Base-by-base conservation (phyloP, 2,113 vertebrate species). In the Oreochromis spilurus region DNA sequence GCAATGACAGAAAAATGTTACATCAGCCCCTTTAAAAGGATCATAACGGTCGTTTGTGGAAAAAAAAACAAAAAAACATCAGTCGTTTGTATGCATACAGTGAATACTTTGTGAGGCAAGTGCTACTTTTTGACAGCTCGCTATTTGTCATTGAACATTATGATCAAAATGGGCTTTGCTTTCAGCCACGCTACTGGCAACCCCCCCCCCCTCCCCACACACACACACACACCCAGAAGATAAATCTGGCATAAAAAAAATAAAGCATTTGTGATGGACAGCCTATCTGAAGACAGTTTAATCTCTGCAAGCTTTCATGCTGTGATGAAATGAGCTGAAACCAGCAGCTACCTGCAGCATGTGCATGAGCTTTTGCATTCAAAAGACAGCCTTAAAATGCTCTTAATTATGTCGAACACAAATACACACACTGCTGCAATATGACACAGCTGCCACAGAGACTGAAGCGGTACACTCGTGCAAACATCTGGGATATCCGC, bases 251-350 rank as follows among this genome's bases (percentile, higher is more conserved):
- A 60, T 12, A 1, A 62, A 62, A 38, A 50, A 79, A 77, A 82
- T 1, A 36, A 79, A 79, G 12, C 14, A 12, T 70, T 16, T 38
- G 45, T 31, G 70, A 65, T 43, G 40, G 48, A 48, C 40, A 60
- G 58, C 14, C 7, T 38, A 14, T 60, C n/a, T 60, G 24, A 26
- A 21, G 11, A 6, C n/a, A 45, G 36, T 38, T 79, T 72, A 50
- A 55, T 87, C 53, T 70, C 24, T 54, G 57, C 36, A 11, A 7
- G 10, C 36, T 79, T 77, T 79, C 65, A 79, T 13, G 19, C 31
- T 79, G 70, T 90, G 89, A 89, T 87, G 79, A 85, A 90, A 91
- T 85, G 14, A 38, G 17, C 65, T 84, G 85, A 87, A 89, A 87
- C 36, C 7, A 57, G 16, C 31, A 57, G 45, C 21, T 79, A 72